A percentile compares a stretch with the other conserved stretches of the same genome.
Conservation (phyloP, 2,797 vertebrate genomes). For the Odontamblyopus rebecca region DNA sequence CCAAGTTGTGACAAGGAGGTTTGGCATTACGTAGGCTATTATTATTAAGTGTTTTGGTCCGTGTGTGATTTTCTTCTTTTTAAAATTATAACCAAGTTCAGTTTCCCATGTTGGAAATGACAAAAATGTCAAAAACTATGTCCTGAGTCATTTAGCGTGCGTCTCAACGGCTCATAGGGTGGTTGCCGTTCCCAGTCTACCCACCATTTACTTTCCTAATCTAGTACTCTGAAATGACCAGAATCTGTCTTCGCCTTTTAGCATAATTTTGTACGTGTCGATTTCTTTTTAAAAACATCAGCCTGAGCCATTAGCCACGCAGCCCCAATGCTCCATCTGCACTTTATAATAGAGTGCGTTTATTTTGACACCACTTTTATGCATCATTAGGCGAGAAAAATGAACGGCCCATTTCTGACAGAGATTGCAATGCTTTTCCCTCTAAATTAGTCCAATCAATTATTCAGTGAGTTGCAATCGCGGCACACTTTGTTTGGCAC, state of each 20-base stretch:
- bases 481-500: conserved; percentile 13
- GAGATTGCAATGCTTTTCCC: conserved; percentile 26
- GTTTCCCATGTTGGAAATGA: not conserved
- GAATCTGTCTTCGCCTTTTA: conserved; percentile 4
- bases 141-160: not conserved
- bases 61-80: not conserved
- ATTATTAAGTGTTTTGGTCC: no score
- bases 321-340: conserved; percentile 14
- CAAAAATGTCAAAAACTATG: not conserved
- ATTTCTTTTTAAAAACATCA: conserved; percentile 24
- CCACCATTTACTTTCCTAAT: conserved; percentile 2
- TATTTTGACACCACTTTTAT: conserved; percentile 28
- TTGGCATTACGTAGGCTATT: no score
- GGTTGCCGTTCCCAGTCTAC: not conserved
- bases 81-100: not conserved
- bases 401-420: conserved; percentile 5
- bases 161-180: not conserved
- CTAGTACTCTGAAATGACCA: not conserved
- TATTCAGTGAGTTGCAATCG: conserved; percentile 26
- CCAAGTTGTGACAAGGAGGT: no score
- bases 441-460: conserved; percentile 32
- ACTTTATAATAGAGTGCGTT: conserved; percentile 16
- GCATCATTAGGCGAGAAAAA: conserved; percentile 20
- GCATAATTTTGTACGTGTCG: conserved; percentile 4
- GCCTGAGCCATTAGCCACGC: conserved; percentile 20